Evolutionary conservation across 1,140 invertebrate species (phyloP), one percentile per base, ranked within the genome.

Genomic region (Drosophila nasuta): DNA sequence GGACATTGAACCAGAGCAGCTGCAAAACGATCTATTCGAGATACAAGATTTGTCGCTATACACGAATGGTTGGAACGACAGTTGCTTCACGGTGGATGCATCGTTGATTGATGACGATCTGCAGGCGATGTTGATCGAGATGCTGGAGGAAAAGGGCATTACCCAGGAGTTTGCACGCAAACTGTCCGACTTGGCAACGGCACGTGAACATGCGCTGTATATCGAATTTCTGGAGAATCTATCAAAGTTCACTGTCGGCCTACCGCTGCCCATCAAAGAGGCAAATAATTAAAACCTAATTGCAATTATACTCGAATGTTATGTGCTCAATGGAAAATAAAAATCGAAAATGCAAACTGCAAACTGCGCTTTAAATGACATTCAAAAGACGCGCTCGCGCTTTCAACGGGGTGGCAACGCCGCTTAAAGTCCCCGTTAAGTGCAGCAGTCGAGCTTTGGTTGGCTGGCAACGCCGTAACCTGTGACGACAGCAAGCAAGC

Each of bases 171-270:
- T 77, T 68, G 74, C 45, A 4, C 45, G 57, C 5, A 77, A 73
- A n/a, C 28, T 79, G 2, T 79, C 77, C 7, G 58, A 73, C n/a
- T 43, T 79, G 59, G 74, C 77, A 10, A 77, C 74, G n/a, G 38
- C 63, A 1, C 74, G 64, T 7, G 64, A 64, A 11, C 68, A 79
- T 49, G 49, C 41, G 2, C 10, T 68, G 11, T 77, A 79, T 4
- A 73, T 73, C 13, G 64, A 66, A 1, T 73, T 77, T 5, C 38
- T 79, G 15, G 62, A 77, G 15, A 72, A 68, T 35, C 13, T 79
- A 5, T 52, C 69, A 0, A 64, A 64, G 46, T 77, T 77, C 15
- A 67, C 68, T 8, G 41, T 72, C 3, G 74, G 60, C 6, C 0
- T 63, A 13, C 73, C 73, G 2, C 33, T 43, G 28, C 43, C 58